These are phyloP conservation scores for Cephus pygmeus DNA, from an alignment of 2,888 invertebrate genomes.

Conservation along the genomic window DNA sequence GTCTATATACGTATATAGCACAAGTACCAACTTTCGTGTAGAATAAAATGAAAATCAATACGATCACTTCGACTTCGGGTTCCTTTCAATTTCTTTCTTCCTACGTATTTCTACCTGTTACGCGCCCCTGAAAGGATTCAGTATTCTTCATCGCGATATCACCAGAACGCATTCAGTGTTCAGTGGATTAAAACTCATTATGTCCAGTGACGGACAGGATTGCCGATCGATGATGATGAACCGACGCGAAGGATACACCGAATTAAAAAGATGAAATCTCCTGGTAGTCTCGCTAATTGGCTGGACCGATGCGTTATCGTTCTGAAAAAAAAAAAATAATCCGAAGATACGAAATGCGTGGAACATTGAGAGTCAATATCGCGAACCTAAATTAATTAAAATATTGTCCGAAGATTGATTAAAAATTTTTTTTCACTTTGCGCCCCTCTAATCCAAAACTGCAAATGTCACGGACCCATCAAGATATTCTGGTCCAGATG, in stretches of 20 bases:
- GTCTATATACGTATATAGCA: neutral
- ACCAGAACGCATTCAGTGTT: slow-evolving; percentile 8
- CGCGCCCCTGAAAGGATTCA: neutral
- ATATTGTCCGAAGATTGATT: neutral
- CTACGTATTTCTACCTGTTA: neutral
- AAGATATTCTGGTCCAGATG: neutral
- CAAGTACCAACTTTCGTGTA: neutral
- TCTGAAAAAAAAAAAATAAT: neutral
- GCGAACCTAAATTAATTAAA: neutral
- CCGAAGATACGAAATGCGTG: neutral
- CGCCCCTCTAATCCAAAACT: neutral
- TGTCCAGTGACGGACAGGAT: slow-evolving; percentile 17
- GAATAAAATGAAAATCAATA: neutral
- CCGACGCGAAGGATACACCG: neutral
- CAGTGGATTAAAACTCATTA: slow-evolving; percentile 20
- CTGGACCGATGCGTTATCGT: neutral
- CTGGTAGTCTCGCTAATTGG: neutral
- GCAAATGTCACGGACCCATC: neutral
- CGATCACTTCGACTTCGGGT: neutral
- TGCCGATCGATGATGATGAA: slow-evolving; percentile 11
- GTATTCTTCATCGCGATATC: slow-evolving; percentile 15
- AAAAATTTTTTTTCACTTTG: neutral
- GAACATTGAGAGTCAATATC: neutral
- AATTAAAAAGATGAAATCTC: neutral
- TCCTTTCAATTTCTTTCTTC: neutral